Evolutionary conservation across 1,140 invertebrate genomes (phyloP).

Genomic region (Fopius arisanus): DNA sequence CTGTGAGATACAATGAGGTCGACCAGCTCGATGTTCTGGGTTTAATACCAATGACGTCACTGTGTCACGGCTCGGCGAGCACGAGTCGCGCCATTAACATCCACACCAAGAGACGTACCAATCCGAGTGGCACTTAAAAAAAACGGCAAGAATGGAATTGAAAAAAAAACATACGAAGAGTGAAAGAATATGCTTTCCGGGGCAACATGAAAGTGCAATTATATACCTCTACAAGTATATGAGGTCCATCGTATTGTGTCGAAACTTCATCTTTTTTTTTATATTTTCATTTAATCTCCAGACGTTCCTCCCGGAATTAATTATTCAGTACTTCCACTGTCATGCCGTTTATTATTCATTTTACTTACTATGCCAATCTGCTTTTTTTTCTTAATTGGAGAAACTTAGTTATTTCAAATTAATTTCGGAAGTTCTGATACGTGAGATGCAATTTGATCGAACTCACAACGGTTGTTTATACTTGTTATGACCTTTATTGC

Average conservation of each 20-base stretch:
- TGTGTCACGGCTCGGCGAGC: slow-evolving; percentile 60
- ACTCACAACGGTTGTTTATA: no score
- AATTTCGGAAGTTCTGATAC: no score
- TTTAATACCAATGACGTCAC: slow-evolving; percentile 57
- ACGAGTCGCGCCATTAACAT: slow-evolving; percentile 59
- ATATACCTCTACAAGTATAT: slow-evolving; percentile 1
- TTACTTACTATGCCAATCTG: no score
- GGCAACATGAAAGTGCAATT: slow-evolving; percentile 33
- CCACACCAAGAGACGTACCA: slow-evolving; percentile 41
- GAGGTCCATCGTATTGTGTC: background rate
- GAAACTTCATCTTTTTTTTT: background rate
- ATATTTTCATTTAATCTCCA: background rate
- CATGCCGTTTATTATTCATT: background rate
- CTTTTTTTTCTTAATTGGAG: no score
- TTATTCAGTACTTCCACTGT: background rate
- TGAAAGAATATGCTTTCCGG: background rate
- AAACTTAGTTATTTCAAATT: no score
- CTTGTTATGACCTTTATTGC: no score
- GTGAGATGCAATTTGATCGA: no score
- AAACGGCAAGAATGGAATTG: slow-evolving; percentile 18
- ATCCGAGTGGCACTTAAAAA: slow-evolving; percentile 28
- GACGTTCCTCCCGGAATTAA: background rate
- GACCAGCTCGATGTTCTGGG: slow-evolving; percentile 6
- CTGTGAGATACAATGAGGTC: slow-evolving; percentile 31
- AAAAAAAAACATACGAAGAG: slow-evolving; percentile 20